These are phyloP conservation scores for Xiphorhynchus elegans DNA, from an alignment of 2,113 vertebrate genomes.

Conservation along the genomic window DNA sequence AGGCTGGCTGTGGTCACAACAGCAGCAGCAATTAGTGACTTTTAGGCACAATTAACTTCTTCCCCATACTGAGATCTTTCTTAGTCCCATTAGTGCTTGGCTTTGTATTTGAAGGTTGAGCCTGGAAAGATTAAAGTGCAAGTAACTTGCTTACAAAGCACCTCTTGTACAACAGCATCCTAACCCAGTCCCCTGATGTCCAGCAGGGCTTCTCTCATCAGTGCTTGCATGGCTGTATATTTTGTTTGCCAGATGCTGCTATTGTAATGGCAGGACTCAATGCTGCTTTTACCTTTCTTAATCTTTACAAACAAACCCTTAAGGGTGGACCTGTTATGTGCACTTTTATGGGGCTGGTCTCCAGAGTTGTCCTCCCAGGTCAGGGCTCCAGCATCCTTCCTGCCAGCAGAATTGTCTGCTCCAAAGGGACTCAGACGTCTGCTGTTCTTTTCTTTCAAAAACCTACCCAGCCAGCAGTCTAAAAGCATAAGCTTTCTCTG, in stretches of 20 bases:
- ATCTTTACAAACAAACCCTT: background rate
- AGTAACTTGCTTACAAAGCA: conserved; percentile 2
- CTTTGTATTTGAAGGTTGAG: background rate
- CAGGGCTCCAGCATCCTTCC: background rate
- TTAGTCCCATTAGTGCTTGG: background rate
- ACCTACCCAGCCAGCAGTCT: background rate
- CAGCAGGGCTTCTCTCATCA: background rate
- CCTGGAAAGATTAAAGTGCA: background rate
- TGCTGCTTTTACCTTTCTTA: background rate
- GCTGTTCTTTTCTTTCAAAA: background rate
- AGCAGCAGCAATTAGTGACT: background rate
- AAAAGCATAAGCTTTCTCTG: background rate
- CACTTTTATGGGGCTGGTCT: background rate
- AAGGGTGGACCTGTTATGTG: background rate
- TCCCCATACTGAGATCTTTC: background rate
- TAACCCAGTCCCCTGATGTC: background rate
- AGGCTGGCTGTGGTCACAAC: background rate
- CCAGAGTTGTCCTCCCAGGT: background rate
- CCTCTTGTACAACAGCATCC: background rate
- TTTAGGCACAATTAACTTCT: background rate
- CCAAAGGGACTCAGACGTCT: background rate
- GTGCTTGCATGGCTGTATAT: background rate
- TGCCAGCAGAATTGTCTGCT: background rate
- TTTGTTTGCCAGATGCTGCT: background rate
- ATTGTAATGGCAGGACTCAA: background rate